These are phyloP conservation scores for Oryzias curvinotus DNA, from an alignment of 2,113 vertebrate genomes.

Conservation along the genomic window DNA sequence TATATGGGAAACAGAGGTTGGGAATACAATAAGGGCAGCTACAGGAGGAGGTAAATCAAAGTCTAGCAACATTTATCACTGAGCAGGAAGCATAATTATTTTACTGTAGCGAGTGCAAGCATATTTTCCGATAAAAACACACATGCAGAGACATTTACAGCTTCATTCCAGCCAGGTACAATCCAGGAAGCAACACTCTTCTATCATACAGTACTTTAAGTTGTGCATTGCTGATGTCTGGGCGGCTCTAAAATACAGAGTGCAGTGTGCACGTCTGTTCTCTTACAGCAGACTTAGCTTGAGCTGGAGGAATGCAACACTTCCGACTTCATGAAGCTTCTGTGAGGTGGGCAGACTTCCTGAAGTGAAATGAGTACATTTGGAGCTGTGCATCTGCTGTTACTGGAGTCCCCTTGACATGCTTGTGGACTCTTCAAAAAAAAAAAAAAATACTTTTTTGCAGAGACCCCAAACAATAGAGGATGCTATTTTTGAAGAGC, in stretches of 20 bases:
- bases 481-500: conserved; percentile 7
- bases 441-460: not conserved
- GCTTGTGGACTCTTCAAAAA: conserved; percentile 1
- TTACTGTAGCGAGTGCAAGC: conserved; percentile 38
- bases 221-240: not conserved
- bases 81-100: conserved; percentile 56
- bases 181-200: conserved; percentile 14
- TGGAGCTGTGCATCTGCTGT: conserved; percentile 4
- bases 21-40: conserved; percentile 28
- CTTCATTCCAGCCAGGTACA: conserved; percentile 24
- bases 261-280: not conserved
- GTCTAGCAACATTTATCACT: conserved; percentile 62
- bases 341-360: not conserved
- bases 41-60: conserved; percentile 49
- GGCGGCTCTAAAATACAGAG: not conserved
- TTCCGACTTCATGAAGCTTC: conserved; percentile 1
- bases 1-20: conserved; percentile 7
- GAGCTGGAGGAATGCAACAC: not conserved
- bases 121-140: conserved; percentile 44
- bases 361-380: not conserved
- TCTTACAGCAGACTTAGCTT: not conserved
- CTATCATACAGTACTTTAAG: conserved; percentile 5
- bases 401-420: not conserved
- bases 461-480: not conserved
- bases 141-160: conserved; percentile 43